A percentile compares a stretch with the other conserved stretches of the same genome.
Conservation (phyloP, 2,113 vertebrate species). For the Microtus montanus region DNA sequence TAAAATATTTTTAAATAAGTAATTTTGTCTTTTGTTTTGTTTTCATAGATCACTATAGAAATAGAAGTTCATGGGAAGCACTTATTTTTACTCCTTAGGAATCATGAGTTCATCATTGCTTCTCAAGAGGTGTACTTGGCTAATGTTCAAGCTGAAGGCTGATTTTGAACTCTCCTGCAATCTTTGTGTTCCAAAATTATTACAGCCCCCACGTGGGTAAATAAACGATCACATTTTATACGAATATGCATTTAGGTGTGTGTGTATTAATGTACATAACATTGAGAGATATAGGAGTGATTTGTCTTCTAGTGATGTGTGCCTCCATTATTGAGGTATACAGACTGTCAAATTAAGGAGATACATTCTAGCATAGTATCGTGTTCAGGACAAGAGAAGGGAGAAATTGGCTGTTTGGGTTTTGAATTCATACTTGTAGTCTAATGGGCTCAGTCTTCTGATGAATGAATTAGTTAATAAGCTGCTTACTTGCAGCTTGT, state of each 20-base stretch:
- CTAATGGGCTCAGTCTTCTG: conserved; percentile 23
- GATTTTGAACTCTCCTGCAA: neutral
- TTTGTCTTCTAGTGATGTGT: neutral
- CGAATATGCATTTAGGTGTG: neutral
- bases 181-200: neutral
- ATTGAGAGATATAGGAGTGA: neutral
- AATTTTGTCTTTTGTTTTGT: neutral
- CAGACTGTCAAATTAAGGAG: conserved; percentile 9
- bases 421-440: conserved; percentile 20
- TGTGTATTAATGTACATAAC: neutral
- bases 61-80: neutral
- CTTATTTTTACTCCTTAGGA: conserved; percentile 18
- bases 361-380: neutral
- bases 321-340: neutral
- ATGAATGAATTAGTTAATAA: conserved; percentile 45
- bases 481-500: conserved; percentile 38
- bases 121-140: neutral
- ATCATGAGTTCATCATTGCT: neutral
- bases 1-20: neutral
- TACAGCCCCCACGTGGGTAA: neutral
- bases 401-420: neutral
- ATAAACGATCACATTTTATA: neutral
- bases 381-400: conserved; percentile 10
- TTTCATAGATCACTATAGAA: neutral
- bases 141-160: neutral